Evolutionary conservation across 2,797 vertebrate species (phyloP), one percentile per base, ranked within the genome.

Genomic region (Gymnopithys bicolor): DNA sequence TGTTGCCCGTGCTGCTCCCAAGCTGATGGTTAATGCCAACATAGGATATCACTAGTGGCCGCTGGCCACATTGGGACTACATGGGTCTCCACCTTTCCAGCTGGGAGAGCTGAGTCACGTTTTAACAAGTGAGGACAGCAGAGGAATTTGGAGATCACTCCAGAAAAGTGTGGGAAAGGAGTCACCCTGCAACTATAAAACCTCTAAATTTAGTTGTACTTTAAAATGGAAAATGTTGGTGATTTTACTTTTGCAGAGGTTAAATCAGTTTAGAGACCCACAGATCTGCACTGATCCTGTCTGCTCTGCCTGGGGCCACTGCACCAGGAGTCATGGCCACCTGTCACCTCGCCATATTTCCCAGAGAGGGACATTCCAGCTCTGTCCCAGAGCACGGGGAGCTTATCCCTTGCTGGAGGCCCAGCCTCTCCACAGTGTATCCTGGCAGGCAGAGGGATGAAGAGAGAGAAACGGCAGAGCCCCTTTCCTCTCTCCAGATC

Each of bases 141-240:
- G 43, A 89, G 67, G 67, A 95, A 95, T 87, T 64, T 77, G 46
- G 82, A 89, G n/a, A 83, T 83, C 35, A 6, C 53, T 87, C 64
- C 84, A 94, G 89, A 71, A 85, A 93, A 89, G 37, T 95, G 84
- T 94, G 94, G 95, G 93, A 96, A 95, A 92, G 73, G 21, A 90
- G 71, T 66, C 56, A 82, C 33, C 15, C 62, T 92, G 69, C 46
- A 90, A 46, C 58, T 39, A 62, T 87, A 88, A 94, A 93, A 4
- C 7, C 62, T 86, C 78, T 95, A 68, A 85, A 78, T 91, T 94
- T 96, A 93, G 69, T 78, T 71, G 21, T 46, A 28, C 24, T 60
- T 87, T 62, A 58, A 68, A 77, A 75, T 51, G 79, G 79, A 92
- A 96, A 87, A 77, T 53, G 17, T 49, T 84, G 64, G 49, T 60